Percentiles rank a stretch among this genome's conserved stretches.
Conservation (phyloP, 92 coral and sea anemone species). For the Paragorgia papillata region DNA sequence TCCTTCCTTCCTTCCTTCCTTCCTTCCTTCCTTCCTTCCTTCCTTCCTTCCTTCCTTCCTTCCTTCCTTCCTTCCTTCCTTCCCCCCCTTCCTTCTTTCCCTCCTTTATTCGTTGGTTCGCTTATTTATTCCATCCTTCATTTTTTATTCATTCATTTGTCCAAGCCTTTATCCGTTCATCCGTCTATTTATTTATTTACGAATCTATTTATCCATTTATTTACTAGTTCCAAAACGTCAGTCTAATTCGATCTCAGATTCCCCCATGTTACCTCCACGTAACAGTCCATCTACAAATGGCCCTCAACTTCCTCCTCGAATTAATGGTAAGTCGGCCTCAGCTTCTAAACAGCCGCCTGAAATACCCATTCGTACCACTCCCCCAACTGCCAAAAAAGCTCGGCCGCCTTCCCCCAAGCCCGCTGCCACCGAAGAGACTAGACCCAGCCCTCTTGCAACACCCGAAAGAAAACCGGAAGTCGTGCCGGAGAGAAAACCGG, state of each 20-base stretch:
- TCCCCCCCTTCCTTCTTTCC: too few relatives aligned
- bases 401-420: slow-evolving; percentile 13
- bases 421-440: not conserved
- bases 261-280: slow-evolving; percentile 32
- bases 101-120: too few relatives aligned
- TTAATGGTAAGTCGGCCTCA: not conserved
- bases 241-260: not conserved
- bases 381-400: slow-evolving; percentile 14
- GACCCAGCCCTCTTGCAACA: slow-evolving; percentile 11
- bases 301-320: slow-evolving; percentile 36
- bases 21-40: too few relatives aligned
- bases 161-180: too few relatives aligned
- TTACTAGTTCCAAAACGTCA: not conserved
- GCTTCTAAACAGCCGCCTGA: slow-evolving; percentile 10
- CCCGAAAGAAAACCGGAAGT: not conserved
- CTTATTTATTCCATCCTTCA: too few relatives aligned
- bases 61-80: too few relatives aligned
- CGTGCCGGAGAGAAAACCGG: not conserved
- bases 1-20: too few relatives aligned
- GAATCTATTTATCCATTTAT: not conserved
- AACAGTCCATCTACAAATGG: not conserved
- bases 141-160: too few relatives aligned
- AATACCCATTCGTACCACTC: slow-evolving; percentile 30
- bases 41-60: too few relatives aligned
- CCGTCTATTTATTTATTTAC: too few relatives aligned